A percentile compares a stretch with the other conserved stretches of the same genome.
These are phyloP conservation scores for Drosophila neonasuta DNA, from an alignment of 2,888 invertebrate species.

Conservation along the genomic window DNA sequence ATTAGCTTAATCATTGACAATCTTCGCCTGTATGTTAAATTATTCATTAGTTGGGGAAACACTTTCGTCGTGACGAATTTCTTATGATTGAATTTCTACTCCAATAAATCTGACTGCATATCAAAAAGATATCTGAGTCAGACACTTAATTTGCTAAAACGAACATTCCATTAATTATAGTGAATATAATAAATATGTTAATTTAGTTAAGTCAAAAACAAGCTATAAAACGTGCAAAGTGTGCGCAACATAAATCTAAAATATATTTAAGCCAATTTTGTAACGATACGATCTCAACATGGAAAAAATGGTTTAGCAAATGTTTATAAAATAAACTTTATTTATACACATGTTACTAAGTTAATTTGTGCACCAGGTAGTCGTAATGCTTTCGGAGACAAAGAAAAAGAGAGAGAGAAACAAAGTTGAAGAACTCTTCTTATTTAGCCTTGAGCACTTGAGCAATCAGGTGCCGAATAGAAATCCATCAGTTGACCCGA, in stretches of 20 bases:
- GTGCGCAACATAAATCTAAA: background rate
- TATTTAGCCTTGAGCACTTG: conserved; percentile 38
- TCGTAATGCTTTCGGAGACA: conserved; percentile 47
- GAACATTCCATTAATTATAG: no score
- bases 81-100: background rate
- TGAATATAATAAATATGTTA: background rate
- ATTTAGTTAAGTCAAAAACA: background rate
- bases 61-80: background rate
- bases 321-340: conserved; percentile 57
- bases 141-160: no score
- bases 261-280: background rate
- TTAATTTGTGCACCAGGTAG: conserved; percentile 60
- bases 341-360: conserved; percentile 42
- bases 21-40: background rate
- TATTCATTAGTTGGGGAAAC: background rate
- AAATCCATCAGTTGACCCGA: conserved; percentile 80
- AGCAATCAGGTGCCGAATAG: conserved; percentile 59
- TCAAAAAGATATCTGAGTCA: no score
- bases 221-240: background rate
- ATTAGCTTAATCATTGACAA: background rate
- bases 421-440: background rate
- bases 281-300: conserved; percentile 53
- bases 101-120: background rate
- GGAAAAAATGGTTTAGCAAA: conserved; percentile 23
- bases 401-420: background rate